Evolutionary conservation across 35 echinoderm and acorn worm genomes (phyloP), one percentile per base, ranked within the genome.

Genomic region (Ptychodera flava): DNA sequence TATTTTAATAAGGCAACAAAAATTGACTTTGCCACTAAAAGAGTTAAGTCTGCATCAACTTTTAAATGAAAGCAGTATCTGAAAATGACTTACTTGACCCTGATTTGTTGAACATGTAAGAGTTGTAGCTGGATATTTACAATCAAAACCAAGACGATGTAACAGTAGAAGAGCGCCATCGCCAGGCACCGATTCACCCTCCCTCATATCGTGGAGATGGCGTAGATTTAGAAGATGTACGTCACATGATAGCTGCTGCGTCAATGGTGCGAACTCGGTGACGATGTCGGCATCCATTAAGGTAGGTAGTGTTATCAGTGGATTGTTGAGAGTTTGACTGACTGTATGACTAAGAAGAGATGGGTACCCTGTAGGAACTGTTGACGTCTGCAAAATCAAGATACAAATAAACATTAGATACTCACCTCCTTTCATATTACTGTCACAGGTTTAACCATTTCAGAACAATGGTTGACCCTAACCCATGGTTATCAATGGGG

Each of bases 121-220:
- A 28, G 89, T 87, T 78, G 90, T 29, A 15, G 89, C 92, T 83
- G 92, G 95, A 77, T 89, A 97, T 38, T 90, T 53, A 85, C 95
- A 97, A 75, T 97, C 92, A 92, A 97, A 97, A 30, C 95, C 95
- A 78, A 77, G 85, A 80, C 95, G 81, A 34, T 97, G 95, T 78
- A 97, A 53, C 36, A 97, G 87, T 33, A 97, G 78, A 78, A 93
- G 93, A 16, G 95, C 0, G 92, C 82, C 28, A 52, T 32, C 78
- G 30, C 82, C 0, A 81, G 33, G 30, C 38, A 86, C 80, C 92
- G 90, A 37, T 85, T 88, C 29, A 90, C 90, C 32, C 92, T 85
- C 14, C 92, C 91, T 31, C 95, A 89, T 80, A 31, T 16, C 16
- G 16, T 45, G 31, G 28, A 85, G 77, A 78, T 78, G 89, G 87